Percentiles rank a stretch among this genome's conserved stretches.
These are phyloP conservation scores for Naja naja DNA, from an alignment of 2,113 vertebrate genomes.

Conservation along the genomic window DNA sequence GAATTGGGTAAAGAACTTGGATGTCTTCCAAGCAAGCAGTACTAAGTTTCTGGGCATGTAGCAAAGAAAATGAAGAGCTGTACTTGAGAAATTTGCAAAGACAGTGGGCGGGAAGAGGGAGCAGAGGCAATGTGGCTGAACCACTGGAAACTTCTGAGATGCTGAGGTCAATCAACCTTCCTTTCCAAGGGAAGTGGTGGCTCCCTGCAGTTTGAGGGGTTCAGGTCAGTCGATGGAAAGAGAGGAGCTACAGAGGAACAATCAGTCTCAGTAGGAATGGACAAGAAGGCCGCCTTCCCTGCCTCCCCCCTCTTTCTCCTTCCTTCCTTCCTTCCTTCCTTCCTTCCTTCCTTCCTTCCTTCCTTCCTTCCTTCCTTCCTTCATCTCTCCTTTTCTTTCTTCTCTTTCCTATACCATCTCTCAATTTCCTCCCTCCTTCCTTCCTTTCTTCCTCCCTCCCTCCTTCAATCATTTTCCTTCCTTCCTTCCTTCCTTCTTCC, in stretches of 20 bases:
- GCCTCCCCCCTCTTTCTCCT: background rate
- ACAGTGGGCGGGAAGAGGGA: background rate
- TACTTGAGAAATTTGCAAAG: background rate
- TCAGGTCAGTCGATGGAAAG: background rate
- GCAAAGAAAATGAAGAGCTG: background rate
- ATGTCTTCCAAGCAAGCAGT: background rate
- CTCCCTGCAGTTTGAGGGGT: background rate
- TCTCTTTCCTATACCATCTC: too few species aligned
- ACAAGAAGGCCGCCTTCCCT: background rate
- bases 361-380: background rate
- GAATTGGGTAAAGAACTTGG: background rate
- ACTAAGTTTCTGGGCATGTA: background rate
- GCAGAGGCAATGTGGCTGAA: background rate
- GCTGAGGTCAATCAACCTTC: background rate
- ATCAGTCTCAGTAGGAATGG: background rate
- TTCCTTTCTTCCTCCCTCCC: too few species aligned
- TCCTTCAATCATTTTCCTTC: too few species aligned
- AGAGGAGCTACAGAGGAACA: background rate
- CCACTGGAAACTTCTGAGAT: background rate
- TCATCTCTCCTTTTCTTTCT: too few species aligned
- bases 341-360: background rate
- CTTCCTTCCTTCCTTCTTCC: too few species aligned
- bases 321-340: background rate
- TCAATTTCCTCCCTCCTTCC: too few species aligned
- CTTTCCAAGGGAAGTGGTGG: slow-evolving; percentile 9